Base-by-base conservation (phyloP, 2,888 invertebrate genomes). In the Gordius sp. region DNA sequence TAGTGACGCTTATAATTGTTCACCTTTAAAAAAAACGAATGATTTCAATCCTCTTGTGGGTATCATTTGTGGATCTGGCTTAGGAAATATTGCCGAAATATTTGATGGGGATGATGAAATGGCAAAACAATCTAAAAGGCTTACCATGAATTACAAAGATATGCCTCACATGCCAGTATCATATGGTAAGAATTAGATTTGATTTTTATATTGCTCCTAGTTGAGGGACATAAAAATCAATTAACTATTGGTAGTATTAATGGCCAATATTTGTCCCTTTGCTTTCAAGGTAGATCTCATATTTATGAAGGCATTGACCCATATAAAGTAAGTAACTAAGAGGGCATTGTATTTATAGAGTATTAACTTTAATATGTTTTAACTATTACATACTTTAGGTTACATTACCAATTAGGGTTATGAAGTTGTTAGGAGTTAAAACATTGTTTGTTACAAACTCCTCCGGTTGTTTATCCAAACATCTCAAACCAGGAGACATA, bases 371-470 rank as follows among this genome's bases (percentile, higher is more conserved):
- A 33, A 8, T n/a, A 33, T 33, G 39, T 33, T 33, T 33, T 33
- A 33, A 33, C 8, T 33, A 33, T 33, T 8, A 33, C 39, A 33
- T 33, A 33, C n/a, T 33, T 47, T n/a, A 47, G 47, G 20, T 20
- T 18, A 47, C 47, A 47, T 20, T 47, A 4, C 91, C 93, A 1
- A 80, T 97, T 1, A 76, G 93, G 60, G 84, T 93, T 20, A 87
- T 99, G 86, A 87, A 87, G 68, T 75, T 87, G 47, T 74, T 93
- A 52, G 93, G 93, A 1, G 79, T 87, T 1, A 76, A 79, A 60
- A 79, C 81, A 58, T 70, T 99, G 61, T 79, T 97, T 61, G 82
- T 84, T 1, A 91, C 91, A 0, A 97, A 97, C 70, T 93, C 93
- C 0, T 89, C 91, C 0, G 97, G 97, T 2, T 91, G 89, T 28